Conservation (phyloP, 92 coral and sea anemone genomes). For the Isaurus tuberculatus region DNA sequence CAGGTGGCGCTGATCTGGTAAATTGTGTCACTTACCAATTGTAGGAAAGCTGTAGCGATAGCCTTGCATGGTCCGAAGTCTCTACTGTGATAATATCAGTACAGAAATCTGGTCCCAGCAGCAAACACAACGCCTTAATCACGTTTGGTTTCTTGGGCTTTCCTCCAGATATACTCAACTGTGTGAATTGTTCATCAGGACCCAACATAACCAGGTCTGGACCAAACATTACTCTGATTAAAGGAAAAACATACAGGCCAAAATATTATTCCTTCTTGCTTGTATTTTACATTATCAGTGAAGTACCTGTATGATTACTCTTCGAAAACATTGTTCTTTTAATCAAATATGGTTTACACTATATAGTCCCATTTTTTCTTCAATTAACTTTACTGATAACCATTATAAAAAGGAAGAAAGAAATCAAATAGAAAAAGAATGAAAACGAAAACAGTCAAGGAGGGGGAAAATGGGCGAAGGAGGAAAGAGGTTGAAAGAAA, state of each 20-base stretch:
- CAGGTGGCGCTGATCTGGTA: neutral
- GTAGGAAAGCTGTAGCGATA: constrained; percentile 93
- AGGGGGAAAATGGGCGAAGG: too few species aligned
- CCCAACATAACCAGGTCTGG: constrained; percentile 98
- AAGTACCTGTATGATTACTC: too few species aligned
- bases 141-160: constrained; percentile 99
- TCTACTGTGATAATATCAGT: constrained; percentile 98
- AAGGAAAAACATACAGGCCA: neutral
- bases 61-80: constrained; percentile 97
- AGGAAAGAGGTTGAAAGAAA: too few species aligned
- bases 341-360: too few species aligned
- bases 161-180: constrained; percentile 97
- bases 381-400: too few species aligned
- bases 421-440: too few species aligned
- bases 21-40: constrained; percentile 78
- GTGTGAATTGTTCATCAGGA: constrained; percentile 99
- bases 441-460: too few species aligned
- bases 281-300: too few species aligned
- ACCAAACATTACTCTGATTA: constrained; percentile 91
- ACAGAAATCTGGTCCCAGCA: constrained; percentile 98
- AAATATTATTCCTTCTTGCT: too few species aligned
- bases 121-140: constrained; percentile 93
- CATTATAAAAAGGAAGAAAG: too few species aligned
- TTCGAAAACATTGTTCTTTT: too few species aligned
- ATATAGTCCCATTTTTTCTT: too few species aligned